These are phyloP conservation scores for Diplazon laetatorius DNA, from an alignment of 2,888 invertebrate species.

Conservation along the genomic window DNA sequence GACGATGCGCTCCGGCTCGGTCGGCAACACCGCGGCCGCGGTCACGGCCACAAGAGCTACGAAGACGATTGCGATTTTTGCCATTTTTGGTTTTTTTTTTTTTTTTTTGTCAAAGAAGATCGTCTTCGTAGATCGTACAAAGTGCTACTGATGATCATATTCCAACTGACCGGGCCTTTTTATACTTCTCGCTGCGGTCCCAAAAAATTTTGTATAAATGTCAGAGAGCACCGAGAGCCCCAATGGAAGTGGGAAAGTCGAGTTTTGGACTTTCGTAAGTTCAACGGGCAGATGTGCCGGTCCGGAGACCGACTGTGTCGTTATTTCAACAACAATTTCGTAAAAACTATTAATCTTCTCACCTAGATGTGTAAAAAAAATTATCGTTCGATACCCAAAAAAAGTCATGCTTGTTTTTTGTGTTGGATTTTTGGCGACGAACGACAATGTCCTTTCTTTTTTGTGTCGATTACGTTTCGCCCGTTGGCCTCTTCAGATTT, in stretches of 20 bases:
- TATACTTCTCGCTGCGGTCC: conserved; percentile 45
- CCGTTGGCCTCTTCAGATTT: too few relatives aligned
- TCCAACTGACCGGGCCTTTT: conserved; percentile 33
- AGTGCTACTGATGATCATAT: conserved; percentile 53
- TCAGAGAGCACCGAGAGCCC: not conserved
- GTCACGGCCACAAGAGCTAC: conserved; percentile 62
- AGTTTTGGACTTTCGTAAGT: conserved; percentile 9
- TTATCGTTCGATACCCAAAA: too few relatives aligned
- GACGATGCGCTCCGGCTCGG: conserved; percentile 61
- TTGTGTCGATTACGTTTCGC: too few relatives aligned
- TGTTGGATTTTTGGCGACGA: too few relatives aligned
- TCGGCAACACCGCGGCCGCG: conserved; percentile 48
- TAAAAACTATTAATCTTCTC: too few relatives aligned
- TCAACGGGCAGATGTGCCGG: not conserved
- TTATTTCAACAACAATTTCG: too few relatives aligned
- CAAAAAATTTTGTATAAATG: not conserved
- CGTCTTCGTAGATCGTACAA: conserved; percentile 44
- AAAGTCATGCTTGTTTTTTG: too few relatives aligned
- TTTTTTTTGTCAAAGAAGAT: too few relatives aligned
- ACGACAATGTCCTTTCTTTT: too few relatives aligned
- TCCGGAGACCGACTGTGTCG: too few relatives aligned
- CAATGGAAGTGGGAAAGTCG: not conserved
- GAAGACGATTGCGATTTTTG: conserved; percentile 44
- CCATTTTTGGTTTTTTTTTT: conserved; percentile 42
- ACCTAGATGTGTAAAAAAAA: too few relatives aligned